Conservation (phyloP, 2,888 invertebrate species). For the Pyrochroa serraticornis region DNA sequence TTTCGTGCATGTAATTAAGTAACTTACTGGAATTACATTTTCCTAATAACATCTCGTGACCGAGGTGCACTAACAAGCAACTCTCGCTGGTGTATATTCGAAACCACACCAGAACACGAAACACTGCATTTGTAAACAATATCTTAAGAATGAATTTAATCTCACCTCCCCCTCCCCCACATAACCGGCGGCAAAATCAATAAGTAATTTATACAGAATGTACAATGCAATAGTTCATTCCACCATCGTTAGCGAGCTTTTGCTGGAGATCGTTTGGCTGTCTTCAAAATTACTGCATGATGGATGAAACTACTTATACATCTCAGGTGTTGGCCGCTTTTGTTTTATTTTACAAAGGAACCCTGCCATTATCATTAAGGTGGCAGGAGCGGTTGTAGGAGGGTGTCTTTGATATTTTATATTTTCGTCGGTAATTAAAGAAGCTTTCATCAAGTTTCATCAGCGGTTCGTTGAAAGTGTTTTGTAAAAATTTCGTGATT, state of each 20-base stretch:
- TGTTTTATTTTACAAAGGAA: not conserved
- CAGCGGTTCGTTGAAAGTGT: too few species aligned
- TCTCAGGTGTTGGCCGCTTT: slow-evolving; percentile 8
- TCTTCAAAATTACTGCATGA: slow-evolving; percentile 15
- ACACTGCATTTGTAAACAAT: slow-evolving; percentile 24
- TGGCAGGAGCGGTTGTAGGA: not conserved
- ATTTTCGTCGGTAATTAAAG: too few species aligned
- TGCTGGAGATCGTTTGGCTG: not conserved
- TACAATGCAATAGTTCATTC: slow-evolving; percentile 25
- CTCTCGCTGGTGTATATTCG: too few species aligned
- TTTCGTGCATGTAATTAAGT: too few species aligned
- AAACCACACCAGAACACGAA: slow-evolving; percentile 19
- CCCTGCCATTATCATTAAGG: not conserved
- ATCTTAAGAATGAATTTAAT: slow-evolving; percentile 25
- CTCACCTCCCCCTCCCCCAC: slow-evolving; percentile 17
- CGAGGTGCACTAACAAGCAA: too few species aligned
- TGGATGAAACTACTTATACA: slow-evolving; percentile 13
- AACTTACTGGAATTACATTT: too few species aligned
- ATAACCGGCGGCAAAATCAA: slow-evolving; percentile 24
- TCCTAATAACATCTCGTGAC: too few species aligned
- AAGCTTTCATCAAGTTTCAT: too few species aligned
- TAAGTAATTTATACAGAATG: slow-evolving; percentile 29
- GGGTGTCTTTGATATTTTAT: too few species aligned
- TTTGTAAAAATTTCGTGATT: too few species aligned
- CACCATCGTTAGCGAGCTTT: slow-evolving; percentile 19